These are phyloP conservation scores for Myopa tessellatipennis DNA, from an alignment of 2,888 invertebrate genomes.

Conservation along the genomic window DNA sequence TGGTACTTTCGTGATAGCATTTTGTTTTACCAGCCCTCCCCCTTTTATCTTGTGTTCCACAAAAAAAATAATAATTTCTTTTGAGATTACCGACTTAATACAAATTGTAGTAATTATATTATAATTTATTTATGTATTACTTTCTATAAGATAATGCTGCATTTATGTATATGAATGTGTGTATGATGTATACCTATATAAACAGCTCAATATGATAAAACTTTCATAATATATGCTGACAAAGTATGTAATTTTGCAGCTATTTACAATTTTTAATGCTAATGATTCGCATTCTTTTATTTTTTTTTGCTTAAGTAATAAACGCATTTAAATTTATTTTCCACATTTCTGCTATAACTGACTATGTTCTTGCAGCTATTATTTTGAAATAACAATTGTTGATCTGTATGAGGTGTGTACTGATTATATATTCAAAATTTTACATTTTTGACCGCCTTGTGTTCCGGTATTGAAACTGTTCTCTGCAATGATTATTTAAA, in stretches of 20 bases:
- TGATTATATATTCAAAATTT: constrained; percentile 14
- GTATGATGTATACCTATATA: constrained; percentile 1
- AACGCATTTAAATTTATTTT: constrained; percentile 19
- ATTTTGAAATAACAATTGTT: constrained; percentile 11
- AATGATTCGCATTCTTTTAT: neutral
- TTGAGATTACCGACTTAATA: no score
- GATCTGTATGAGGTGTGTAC: constrained; percentile 2
- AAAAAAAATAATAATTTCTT: neutral
- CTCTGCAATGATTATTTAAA: constrained; percentile 22
- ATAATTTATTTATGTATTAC: constrained; percentile 23
- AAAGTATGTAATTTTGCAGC: constrained; percentile 14
- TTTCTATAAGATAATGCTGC: constrained; percentile 6
- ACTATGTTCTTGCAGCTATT: neutral
- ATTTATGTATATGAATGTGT: neutral
- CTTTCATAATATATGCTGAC: constrained; percentile 6
- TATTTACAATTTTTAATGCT: constrained; percentile 33
- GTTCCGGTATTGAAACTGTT: constrained; percentile 28
- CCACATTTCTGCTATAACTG: neutral
- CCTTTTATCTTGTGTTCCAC: no score
- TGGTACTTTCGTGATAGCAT: no score
- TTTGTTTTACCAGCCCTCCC: no score
- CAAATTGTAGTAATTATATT: constrained; percentile 7
- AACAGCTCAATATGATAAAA: constrained; percentile 12
- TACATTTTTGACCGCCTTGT: constrained; percentile 1
- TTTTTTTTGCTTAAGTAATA: constrained; percentile 1